Percentiles rank a stretch among this genome's conserved stretches.
These are phyloP conservation scores for Ascidia mentula DNA, from an alignment of 23 tunicate genomes.

Conservation along the genomic window DNA sequence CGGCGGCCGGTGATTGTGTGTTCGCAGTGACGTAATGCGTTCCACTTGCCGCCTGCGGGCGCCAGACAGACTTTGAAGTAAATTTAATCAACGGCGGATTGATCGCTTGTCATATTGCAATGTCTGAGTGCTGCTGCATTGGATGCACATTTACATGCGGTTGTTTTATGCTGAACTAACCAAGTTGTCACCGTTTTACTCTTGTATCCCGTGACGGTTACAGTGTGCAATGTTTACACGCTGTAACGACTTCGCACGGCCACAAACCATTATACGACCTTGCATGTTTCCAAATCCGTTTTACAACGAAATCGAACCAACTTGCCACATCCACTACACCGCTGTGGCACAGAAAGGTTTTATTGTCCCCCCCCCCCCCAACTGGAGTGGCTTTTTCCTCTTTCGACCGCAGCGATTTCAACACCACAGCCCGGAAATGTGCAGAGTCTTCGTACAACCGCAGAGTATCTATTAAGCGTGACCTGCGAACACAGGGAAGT, in stretches of 20 bases:
- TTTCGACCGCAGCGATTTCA: background rate
- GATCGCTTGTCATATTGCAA: too few relatives aligned
- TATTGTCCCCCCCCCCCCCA: background rate
- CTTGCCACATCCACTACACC: background rate
- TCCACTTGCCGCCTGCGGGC: too few relatives aligned
- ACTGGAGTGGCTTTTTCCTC: background rate
- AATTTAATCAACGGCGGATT: too few relatives aligned
- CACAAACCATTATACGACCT: background rate
- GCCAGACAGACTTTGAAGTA: too few relatives aligned
- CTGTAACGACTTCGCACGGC: too few relatives aligned
- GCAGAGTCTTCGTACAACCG: background rate
- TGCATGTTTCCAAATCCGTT: constrained; percentile 2
- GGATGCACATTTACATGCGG: too few relatives aligned
- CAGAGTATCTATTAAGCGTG: background rate
- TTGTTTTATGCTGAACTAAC: too few relatives aligned
- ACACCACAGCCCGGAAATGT: background rate
- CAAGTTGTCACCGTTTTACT: too few relatives aligned
- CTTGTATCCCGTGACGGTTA: too few relatives aligned
- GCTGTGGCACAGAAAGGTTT: background rate
- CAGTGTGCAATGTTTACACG: too few relatives aligned
- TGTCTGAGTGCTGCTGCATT: too few relatives aligned
- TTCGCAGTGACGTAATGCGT: too few relatives aligned
- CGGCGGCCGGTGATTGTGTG: background rate
- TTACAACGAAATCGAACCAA: background rate
- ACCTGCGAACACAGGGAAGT: background rate